Conservation (phyloP, 2,113 vertebrate genomes). For the Atrichornis clamosus region DNA sequence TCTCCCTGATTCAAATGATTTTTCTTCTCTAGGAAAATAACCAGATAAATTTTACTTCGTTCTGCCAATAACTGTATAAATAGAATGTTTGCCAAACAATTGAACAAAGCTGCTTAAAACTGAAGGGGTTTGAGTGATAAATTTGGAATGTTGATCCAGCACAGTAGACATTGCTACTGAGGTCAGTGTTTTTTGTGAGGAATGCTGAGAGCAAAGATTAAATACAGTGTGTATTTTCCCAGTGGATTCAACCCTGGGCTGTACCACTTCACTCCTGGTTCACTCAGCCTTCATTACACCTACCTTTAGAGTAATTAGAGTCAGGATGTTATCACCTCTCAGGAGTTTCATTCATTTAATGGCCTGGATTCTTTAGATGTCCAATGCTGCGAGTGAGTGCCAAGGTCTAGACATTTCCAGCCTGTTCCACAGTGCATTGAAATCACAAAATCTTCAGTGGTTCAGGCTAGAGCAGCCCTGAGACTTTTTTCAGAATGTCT, state of each 20-base stretch:
- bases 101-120: not conserved
- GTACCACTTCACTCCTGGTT: not conserved
- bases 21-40: not conserved
- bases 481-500: not conserved
- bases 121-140: not conserved
- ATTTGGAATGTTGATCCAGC: constrained; percentile 60
- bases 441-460: not conserved
- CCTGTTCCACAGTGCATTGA: not conserved
- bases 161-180: constrained; percentile 21
- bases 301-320: not conserved
- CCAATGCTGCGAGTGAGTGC: not conserved
- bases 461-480: not conserved
- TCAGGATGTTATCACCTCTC: not conserved
- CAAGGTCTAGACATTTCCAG: not conserved
- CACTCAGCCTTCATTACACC: not conserved
- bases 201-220: constrained; percentile 58
- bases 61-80: not conserved
- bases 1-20: not conserved
- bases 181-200: constrained; percentile 52
- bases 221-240: constrained; percentile 36
- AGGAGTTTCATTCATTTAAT: not conserved
- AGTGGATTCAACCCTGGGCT: not conserved
- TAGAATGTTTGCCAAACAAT: not conserved
- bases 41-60: not conserved
- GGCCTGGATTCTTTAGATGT: not conserved